Base-by-base conservation (phyloP, 2,888 invertebrate genomes). In the Sicus ferrugineus region DNA sequence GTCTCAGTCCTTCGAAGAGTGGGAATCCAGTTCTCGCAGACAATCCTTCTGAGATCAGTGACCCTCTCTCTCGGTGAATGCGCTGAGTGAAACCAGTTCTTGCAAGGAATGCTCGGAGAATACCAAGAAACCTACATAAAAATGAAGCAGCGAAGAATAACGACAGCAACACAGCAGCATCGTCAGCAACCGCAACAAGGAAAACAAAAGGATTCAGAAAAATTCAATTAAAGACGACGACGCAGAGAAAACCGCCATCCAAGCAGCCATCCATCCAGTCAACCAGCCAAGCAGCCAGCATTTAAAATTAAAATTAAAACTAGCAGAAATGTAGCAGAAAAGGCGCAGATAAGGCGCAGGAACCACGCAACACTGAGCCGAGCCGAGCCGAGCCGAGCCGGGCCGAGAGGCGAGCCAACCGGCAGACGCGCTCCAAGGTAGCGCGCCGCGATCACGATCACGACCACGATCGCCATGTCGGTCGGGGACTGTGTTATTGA, bases 401-500 rank as follows among this genome's bases (percentile, higher is more conserved):
- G 38, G n/a, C n/a, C n/a, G n/a, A n/a, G n/a, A n/a, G n/a, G n/a
- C n/a, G n/a, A n/a, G n/a, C n/a, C n/a, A n/a, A n/a, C n/a, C n/a
- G n/a, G n/a, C n/a, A n/a, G 56, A 67, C 46, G 21, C 46, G 58
- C 58, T 67, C 16, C 58, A 30, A 34, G 56, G 54, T 46, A 34
- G 19, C 65, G n/a, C n/a, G n/a, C n/a, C n/a, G n/a, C n/a, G n/a
- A n/a, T n/a, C n/a, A 38, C 30, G 30, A 42, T 31, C 19, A 21
- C 66, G 14, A 42, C 11, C 56, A 34, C 19, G 26, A 19, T 28
- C 46, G 26, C n/a, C 46, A 19, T 50, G n/a, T n/a, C n/a, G 30
- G 67, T 21, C 67, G 23, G 58, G 31, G 58, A 67, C 67, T 67
- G 76, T 77, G 83, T 78, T 82, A 81, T 78, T 82, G 83, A 83